Evolutionary conservation across 1,140 invertebrate species (phyloP), one percentile per base, ranked within the genome.

Genomic region (Anthonomus grandis): DNA sequence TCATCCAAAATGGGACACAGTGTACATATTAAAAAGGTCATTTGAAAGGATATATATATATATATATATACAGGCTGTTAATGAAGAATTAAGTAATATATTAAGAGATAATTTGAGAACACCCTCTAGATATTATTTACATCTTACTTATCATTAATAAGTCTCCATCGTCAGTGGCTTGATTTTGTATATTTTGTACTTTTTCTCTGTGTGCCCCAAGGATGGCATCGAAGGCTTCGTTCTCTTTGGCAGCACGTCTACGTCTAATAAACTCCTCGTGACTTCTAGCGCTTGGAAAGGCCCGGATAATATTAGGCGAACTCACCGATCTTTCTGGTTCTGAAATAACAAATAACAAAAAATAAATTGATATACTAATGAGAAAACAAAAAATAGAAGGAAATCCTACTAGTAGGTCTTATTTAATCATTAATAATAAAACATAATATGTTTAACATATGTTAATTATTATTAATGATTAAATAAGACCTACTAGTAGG

Each of bases 131-230:
- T 23, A 22, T 13, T 15, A 51, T 21, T 27, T 44, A 54, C n/a
- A n/a, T 36, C 55, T 52, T 59, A 59, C 57, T 59, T 51, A 59
- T 59, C 48, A 59, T 52, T 47, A 45, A 44, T 31, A 52, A 41
- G 39, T 52, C 57, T 21, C 38, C 41, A 31, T 59, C 49, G 9
- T 17, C 42, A 36, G 24, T 52, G 4, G 48, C 48, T 2, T 45
- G 15, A 24, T 46, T 39, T 12, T 52, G 39, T 8, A 59, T 52
- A 8, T 22, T 18, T 10, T 34, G n/a, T 2, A 52, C 1, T 27
- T 46, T 23, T 39, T 51, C 48, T 38, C 21, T 46, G 4, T 59
- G 39, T 1, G 42, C 36, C 15, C 49, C 57, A 19, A 59, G 39
- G 27, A 59, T 46, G 22, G 21, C 23, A 15, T 52, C 57, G 41